Percentiles rank a stretch among this genome's conserved stretches.
Conservation (phyloP, 2,797 vertebrate species). For the Dallia pectoralis region DNA sequence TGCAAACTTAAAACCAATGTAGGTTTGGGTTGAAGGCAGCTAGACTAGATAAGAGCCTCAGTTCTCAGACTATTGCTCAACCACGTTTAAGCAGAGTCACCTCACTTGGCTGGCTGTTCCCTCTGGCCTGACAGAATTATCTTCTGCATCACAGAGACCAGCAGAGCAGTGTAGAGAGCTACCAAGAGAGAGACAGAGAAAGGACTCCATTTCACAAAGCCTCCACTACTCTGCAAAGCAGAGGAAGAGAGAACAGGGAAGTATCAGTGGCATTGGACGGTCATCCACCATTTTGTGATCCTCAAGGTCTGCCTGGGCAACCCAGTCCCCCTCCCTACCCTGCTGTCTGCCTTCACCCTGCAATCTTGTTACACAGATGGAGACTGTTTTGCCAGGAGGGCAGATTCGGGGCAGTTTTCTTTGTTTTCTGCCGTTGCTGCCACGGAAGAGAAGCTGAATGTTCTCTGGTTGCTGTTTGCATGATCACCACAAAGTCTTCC, state of each 20-base stretch:
- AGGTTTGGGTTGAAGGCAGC: constrained; percentile 38
- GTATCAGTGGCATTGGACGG: constrained; percentile 53
- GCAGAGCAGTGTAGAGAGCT: constrained; percentile 70
- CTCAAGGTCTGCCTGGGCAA: constrained; percentile 70
- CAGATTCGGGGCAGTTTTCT: constrained; percentile 63
- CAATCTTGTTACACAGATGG: constrained; percentile 79
- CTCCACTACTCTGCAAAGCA: constrained; percentile 59
- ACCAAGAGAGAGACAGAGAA: constrained; percentile 74
- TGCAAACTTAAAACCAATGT: constrained; percentile 48
- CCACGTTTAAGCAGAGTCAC: constrained; percentile 86
- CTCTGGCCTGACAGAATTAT: constrained; percentile 91
- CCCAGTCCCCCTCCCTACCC: constrained; percentile 49
- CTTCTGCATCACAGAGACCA: constrained; percentile 87
- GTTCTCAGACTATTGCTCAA: constrained; percentile 71
- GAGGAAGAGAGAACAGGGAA: constrained; percentile 56
- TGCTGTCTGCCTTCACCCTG: constrained; percentile 60
- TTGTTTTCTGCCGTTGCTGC: constrained; percentile 65
- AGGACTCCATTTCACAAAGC: constrained; percentile 86
- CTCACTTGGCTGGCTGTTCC: constrained; percentile 68
- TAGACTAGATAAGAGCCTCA: constrained; percentile 56
- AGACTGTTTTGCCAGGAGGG: constrained; percentile 73
- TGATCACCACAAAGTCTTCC: constrained; percentile 46
- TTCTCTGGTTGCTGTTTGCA: constrained; percentile 52
- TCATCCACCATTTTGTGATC: constrained; percentile 82
- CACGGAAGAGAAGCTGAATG: constrained; percentile 63